Evolutionary conservation across 2,113 vertebrate species (phyloP).

Genomic region (Ranitomeya imitator): DNA sequence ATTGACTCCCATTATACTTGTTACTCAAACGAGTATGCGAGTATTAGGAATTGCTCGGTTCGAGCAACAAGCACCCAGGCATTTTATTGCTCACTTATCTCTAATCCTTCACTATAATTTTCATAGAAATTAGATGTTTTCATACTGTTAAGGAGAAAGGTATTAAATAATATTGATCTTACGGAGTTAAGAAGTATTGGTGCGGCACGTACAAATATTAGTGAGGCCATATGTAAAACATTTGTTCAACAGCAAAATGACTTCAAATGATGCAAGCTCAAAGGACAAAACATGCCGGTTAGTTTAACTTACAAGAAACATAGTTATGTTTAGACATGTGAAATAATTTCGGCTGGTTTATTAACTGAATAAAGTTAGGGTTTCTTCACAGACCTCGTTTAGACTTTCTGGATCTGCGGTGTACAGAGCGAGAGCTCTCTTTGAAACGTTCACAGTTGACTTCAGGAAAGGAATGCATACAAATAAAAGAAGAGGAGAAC

Average conservation of each 20-base stretch:
- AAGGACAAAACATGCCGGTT: slow-evolving; percentile 62
- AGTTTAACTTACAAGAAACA: slow-evolving; percentile 52
- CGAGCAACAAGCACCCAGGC: too few relatives aligned
- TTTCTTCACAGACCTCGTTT: slow-evolving; percentile 81
- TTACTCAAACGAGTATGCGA: too few relatives aligned
- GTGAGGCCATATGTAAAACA: slow-evolving; percentile 7
- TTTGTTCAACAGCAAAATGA: slow-evolving; percentile 16
- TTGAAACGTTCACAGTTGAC: slow-evolving; percentile 82
- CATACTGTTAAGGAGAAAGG: background rate
- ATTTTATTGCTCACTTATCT: too few relatives aligned
- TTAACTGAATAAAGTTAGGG: slow-evolving; percentile 61
- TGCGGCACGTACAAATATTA: background rate
- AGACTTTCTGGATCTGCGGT: slow-evolving; percentile 85
- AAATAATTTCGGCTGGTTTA: slow-evolving; percentile 60
- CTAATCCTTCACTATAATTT: background rate
- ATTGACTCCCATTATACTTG: too few relatives aligned
- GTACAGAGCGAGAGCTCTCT: slow-evolving; percentile 79
- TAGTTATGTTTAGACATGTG: slow-evolving; percentile 56
- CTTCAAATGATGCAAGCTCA: slow-evolving; percentile 52
- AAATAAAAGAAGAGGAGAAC: slow-evolving; percentile 68
- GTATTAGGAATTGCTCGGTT: too few relatives aligned
- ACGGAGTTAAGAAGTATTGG: background rate
- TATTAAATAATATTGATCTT: background rate
- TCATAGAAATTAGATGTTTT: background rate
- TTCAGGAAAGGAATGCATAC: slow-evolving; percentile 74